A percentile compares a stretch with the other conserved stretches of the same genome.
Evolutionary conservation across 1,140 invertebrate genomes (phyloP).

Genomic region (Zaprionus capensis): DNA sequence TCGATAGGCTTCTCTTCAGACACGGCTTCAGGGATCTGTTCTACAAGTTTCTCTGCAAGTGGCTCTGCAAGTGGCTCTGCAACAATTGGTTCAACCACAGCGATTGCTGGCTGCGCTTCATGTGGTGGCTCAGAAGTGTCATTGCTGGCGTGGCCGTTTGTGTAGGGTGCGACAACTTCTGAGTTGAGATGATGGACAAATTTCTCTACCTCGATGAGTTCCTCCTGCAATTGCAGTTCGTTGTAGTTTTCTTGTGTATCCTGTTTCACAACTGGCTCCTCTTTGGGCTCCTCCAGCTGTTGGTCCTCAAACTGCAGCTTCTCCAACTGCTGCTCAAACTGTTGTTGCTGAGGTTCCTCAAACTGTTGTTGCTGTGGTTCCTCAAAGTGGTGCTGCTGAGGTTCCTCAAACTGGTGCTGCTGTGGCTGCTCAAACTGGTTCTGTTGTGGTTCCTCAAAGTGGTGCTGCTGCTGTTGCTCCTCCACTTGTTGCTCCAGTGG

Average conservation of each 20-base stretch:
- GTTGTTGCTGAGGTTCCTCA: background rate
- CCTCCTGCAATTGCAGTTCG: conserved; percentile 49
- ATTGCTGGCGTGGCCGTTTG: conserved; percentile 33
- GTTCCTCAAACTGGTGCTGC: background rate
- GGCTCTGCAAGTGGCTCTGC: conserved; percentile 22
- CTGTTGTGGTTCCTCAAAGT: background rate
- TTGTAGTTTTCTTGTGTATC: conserved; percentile 44
- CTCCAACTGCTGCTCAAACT: conserved; percentile 1
- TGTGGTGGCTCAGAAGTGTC: conserved; percentile 37
- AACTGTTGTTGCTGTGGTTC: background rate
- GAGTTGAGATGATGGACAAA: conserved; percentile 1
- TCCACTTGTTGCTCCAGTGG: conserved; percentile 11
- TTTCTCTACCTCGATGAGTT: conserved; percentile 44
- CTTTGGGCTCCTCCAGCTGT: background rate
- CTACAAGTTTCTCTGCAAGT: conserved; percentile 14
- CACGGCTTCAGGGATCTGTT: conserved; percentile 1
- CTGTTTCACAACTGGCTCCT: conserved; percentile 21
- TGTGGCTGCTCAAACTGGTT: background rate
- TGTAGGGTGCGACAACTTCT: conserved; percentile 15
- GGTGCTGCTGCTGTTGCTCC: conserved; percentile 4
- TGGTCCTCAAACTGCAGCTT: background rate
- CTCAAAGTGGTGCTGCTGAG: background rate
- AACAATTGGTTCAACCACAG: conserved; percentile 23
- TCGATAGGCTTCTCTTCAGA: conserved; percentile 16
- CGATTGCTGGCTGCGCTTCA: conserved; percentile 6